phyloP scores from a whole-genome alignment of 2,113 vertebrate species.

The Passer domesticus region DNA sequence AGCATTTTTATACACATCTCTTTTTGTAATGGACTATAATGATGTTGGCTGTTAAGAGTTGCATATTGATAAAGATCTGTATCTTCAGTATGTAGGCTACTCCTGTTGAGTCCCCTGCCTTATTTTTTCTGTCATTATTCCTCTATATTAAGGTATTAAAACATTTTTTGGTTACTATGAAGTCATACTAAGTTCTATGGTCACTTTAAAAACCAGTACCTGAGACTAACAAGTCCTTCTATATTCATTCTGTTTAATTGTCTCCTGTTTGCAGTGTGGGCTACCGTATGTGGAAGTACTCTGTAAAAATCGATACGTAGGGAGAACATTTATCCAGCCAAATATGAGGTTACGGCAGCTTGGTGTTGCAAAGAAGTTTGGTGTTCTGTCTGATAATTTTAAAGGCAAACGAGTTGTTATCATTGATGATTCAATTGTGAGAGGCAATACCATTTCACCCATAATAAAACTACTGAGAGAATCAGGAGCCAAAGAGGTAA shows the following conservation, averaged over 20 bases:
- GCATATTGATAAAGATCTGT: not conserved
- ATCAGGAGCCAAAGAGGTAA: slow-evolving; percentile 94
- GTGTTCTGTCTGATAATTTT: slow-evolving; percentile 94
- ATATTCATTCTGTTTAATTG: not conserved
- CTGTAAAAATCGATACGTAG: slow-evolving; percentile 97
- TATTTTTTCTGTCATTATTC: not conserved
- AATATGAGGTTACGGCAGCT: slow-evolving; percentile 96
- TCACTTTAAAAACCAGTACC: not conserved
- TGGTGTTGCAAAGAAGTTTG: slow-evolving; percentile 98
- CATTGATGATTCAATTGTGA: slow-evolving; percentile 95
- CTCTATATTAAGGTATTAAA: not conserved
- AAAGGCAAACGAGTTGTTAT: slow-evolving; percentile 93
- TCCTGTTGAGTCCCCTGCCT: not conserved
- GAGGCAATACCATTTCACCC: slow-evolving; percentile 97
- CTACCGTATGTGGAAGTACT: slow-evolving; percentile 94
- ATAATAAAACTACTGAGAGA: slow-evolving; percentile 97
- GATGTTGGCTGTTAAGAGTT: not conserved
- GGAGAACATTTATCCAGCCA: slow-evolving; percentile 96
- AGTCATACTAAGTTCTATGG: not conserved
- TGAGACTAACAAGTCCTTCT: not conserved
- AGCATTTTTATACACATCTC: not conserved
- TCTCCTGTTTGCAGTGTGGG: slow-evolving; percentile 79
- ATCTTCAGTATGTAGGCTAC: accelerated
- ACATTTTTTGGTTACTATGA: not conserved
- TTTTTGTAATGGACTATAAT: not conserved